Base-by-base conservation (phyloP, 1,140 invertebrate species). In the Drosophila malerkotliana region DNA sequence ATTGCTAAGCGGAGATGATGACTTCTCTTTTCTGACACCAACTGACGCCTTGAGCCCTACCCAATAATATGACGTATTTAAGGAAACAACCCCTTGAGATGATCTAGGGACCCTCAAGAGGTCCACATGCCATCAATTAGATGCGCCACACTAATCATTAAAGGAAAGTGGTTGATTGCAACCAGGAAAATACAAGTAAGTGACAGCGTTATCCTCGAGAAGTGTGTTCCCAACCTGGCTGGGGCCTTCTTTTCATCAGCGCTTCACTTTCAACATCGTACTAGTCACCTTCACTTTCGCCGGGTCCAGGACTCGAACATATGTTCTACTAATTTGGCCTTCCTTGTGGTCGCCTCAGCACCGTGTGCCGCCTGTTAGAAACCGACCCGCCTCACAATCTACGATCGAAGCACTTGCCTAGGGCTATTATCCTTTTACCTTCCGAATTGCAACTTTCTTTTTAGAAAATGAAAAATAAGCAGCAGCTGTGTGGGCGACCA, bases 41-140 rank as follows among this genome's bases (percentile, higher is more conserved):
- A 79, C 82, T 87, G 74, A 62, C 71, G 62, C 24, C 51, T 66
- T 57, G 32, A 51, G n/a, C 51, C 52, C 58, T 76, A 24, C 49
- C 26, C 18, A 47, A 49, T 53, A 74, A 71, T 81, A 78, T 77
- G 68, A 77, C 74, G 73, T 69, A 81, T 71, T 87, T 67, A 64
- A 21, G 1, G 26, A 55, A 71, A 60, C 81, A 74, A 77, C 82
- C 81, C 77, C 81, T 63, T 87, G 45, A 62, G 77, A 66, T 58
- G 49, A 51, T 45, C 21, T 18, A 37, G 34, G 28, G 39, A 28
- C 48, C 48, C 47, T 64, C 18, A 49, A 39, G 30, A 49, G 68
- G 72, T 54, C 72, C 72, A 76, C 78, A 77, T 87, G 73, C 58
- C 73, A 57, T 63, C 82, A 82, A 88, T 87, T 87, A 87, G 78